Evolutionary conservation across 2,888 invertebrate genomes (phyloP).

Genomic region (Papilio protenor): DNA sequence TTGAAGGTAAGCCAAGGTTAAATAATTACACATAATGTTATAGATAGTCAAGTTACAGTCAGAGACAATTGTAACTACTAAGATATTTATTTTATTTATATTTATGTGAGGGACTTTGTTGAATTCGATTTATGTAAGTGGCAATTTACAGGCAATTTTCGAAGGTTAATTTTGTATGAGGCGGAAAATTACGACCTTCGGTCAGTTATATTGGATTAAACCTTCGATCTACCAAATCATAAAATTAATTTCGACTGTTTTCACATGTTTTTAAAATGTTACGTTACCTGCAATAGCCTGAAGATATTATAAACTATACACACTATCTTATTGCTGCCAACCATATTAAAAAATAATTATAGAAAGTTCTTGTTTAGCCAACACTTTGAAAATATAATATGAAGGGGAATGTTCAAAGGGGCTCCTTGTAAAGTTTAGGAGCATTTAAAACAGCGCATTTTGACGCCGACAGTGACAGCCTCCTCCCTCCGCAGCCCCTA

Average conservation of each 20-base stretch:
- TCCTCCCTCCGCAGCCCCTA: neutral
- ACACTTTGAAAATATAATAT: neutral
- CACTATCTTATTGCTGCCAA: neutral
- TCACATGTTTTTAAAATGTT: neutral
- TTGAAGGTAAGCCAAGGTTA: too few species aligned
- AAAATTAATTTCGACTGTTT: neutral
- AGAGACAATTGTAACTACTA: neutral
- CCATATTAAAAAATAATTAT: neutral
- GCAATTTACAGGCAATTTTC: slow-evolving; percentile 35
- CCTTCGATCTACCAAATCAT: neutral
- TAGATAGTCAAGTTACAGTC: too few species aligned
- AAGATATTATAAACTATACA: too few species aligned
- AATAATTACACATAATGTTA: neutral
- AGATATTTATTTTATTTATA: neutral
- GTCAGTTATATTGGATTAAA: slow-evolving; percentile 12
- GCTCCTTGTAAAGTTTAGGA: neutral
- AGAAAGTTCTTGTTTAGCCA: neutral
- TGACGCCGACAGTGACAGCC: neutral
- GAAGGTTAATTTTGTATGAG: slow-evolving; percentile 24
- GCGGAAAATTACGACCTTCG: slow-evolving; percentile 7
- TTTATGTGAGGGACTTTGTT: neutral
- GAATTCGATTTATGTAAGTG: slow-evolving; percentile 28
- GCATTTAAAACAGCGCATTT: neutral
- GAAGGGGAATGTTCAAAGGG: neutral
- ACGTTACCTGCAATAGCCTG: too few species aligned